phyloP scores from a whole-genome alignment of 2,888 invertebrate species.

The Meandrusa payeni region DNA sequence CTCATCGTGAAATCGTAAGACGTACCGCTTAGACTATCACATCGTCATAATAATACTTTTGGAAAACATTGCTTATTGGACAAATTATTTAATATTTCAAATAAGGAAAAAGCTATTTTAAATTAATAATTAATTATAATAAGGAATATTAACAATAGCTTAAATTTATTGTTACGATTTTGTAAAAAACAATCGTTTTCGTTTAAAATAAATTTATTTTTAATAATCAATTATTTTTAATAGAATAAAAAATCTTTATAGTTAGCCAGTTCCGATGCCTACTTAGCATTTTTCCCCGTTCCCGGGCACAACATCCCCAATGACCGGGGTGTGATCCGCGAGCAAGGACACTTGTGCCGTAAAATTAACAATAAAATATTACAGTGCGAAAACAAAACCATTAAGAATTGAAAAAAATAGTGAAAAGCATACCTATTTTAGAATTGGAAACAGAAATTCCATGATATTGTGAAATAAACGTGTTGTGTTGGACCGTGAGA shows the following conservation, averaged over 20 bases:
- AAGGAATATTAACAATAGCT: no score
- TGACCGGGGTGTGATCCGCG: conserved; percentile 70
- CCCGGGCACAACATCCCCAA: conserved; percentile 56
- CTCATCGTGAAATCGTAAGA: no score
- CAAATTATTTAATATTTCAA: no score
- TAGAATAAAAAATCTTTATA: background rate
- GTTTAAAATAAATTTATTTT: no score
- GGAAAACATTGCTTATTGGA: no score
- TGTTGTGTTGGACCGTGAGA: conserved; percentile 21
- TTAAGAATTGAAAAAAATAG: conserved; percentile 26
- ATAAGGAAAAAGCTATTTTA: no score
- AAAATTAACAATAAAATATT: conserved; percentile 60
- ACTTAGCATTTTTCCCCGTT: conserved; percentile 31
- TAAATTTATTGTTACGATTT: no score
- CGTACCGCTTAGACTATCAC: no score
- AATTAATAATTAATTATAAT: no score
- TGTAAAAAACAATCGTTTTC: no score
- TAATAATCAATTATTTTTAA: background rate
- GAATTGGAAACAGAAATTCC: conserved; percentile 1
- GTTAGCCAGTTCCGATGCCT: background rate
- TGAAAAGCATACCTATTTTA: background rate
- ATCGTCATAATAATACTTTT: no score
- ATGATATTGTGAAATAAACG: conserved; percentile 19
- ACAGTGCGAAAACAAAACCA: conserved; percentile 47
- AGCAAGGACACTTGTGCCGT: conserved; percentile 54